Evolutionary conservation across 2,113 vertebrate species (phyloP).

Genomic region (Nicator chloris): DNA sequence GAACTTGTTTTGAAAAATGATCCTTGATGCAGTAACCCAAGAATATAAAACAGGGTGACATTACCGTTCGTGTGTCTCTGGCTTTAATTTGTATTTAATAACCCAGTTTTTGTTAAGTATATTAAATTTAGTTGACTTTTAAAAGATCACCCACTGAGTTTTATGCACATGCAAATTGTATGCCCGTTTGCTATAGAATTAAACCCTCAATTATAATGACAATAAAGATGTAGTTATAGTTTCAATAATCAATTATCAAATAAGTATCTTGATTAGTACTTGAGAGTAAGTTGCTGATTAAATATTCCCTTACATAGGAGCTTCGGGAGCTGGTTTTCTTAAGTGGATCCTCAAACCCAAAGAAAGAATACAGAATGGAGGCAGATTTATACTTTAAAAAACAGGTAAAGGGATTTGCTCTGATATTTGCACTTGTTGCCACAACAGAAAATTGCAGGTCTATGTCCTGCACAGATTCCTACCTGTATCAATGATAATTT

Average conservation of each 20-base stretch:
- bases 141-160: conserved; percentile 44
- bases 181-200: conserved; percentile 35
- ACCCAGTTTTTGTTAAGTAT: conserved; percentile 52
- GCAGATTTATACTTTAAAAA: neutral
- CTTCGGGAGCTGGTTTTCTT: neutral
- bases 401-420: neutral
- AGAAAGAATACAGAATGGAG: neutral
- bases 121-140: conserved; percentile 52
- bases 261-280: conserved; percentile 39
- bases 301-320: neutral
- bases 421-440: neutral
- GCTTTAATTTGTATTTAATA: conserved; percentile 60
- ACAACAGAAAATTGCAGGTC: neutral
- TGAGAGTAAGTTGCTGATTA: conserved; percentile 15
- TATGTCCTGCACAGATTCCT: neutral
- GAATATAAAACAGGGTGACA: neutral
- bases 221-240: conserved; percentile 49
- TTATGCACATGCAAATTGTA: conserved; percentile 55
- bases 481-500: neutral
- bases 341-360: neutral
- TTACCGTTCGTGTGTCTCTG: conserved; percentile 15
- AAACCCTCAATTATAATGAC: conserved; percentile 44
- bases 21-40: neutral
- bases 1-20: conserved; percentile 43
- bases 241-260: conserved; percentile 58